Percentiles rank a stretch among this genome's conserved stretches.
Evolutionary conservation across 92 coral and sea anemone genomes (phyloP).

Genomic region (Virgularia gustaviana): DNA sequence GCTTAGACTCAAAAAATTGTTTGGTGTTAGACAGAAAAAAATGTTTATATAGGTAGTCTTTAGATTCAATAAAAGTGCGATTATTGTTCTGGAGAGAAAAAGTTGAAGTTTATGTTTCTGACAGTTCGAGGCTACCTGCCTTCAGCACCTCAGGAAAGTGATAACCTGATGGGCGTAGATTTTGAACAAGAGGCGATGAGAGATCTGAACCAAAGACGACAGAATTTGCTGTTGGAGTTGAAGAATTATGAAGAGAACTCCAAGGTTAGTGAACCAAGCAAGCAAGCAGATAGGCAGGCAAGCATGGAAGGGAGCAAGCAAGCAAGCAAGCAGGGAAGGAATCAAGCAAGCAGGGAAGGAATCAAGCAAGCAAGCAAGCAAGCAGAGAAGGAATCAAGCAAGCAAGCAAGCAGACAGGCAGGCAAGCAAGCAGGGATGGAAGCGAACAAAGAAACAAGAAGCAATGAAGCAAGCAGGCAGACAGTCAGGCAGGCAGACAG

Average conservation of each 20-base stretch:
- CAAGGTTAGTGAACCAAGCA: slow-evolving; percentile 48
- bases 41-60: background rate
- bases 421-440: no score
- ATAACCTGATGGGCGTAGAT: slow-evolving; percentile 83
- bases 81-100: background rate
- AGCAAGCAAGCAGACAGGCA: no score
- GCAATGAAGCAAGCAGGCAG: no score
- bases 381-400: no score
- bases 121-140: slow-evolving; percentile 93
- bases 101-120: slow-evolving; percentile 1
- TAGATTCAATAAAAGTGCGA: background rate
- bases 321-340: no score
- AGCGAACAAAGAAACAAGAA: no score
- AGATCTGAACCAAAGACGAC: slow-evolving; percentile 86
- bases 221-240: slow-evolving; percentile 76
- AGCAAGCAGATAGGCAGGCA: background rate
- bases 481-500: no score
- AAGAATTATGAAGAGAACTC: slow-evolving; percentile 95
- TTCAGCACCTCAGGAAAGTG: slow-evolving; percentile 82
- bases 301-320: no score
- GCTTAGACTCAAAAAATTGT: background rate
- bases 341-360: no score
- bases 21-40: no score
- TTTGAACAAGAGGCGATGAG: slow-evolving; percentile 80
- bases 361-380: no score